Base-by-base conservation (phyloP, 2,888 invertebrate species). In the Plemyria rubiginata region DNA sequence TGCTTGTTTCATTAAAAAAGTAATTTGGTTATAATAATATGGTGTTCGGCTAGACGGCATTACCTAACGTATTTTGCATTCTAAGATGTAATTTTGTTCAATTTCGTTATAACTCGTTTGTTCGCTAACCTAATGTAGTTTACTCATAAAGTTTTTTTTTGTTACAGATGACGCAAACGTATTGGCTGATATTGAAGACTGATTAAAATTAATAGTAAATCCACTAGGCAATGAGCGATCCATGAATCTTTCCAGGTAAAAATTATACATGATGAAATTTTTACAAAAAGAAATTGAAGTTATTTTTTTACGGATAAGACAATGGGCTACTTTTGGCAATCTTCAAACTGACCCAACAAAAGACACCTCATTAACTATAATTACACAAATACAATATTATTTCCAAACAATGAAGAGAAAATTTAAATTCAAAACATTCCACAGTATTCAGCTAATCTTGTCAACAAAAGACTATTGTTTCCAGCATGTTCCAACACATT, bases 401-500 rank as follows among this genome's bases (percentile, higher is more conserved):
- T 84, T 81, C 76, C 79, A 87, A 90, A 90, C 90, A 90, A 87
- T 86, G 83, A 82, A 86, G 88, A 82, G 88, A 89, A 87, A 81
- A 87, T 86, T 88, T 83, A 83, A 87, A 87, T 86, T 87, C 87
- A 90, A 88, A 92, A 92, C 91, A 92, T 88, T 86, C 87, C 83
- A 84, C 86, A 85, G 86, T 84, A 90, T 91, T 91, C 90, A 90
- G 91, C 91, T 92, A 91, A 92, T 92, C 90, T 89, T 84, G 86
- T 87, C 88, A 88, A 92, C 90, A 92, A 91, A 89, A 82, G 88
- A 86, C 89, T 87, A 92, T 92, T 92, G 92, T 92, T 85, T 86
- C 81, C 38, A 62, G 32, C 22, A 29, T 63, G 63, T 80, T 83
- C 80, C 66, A 61, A 85, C 78, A 90, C 91, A 92, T 91, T 92